Evolutionary conservation across 2,113 vertebrate genomes (phyloP).

Genomic region (Bos javanicus): DNA sequence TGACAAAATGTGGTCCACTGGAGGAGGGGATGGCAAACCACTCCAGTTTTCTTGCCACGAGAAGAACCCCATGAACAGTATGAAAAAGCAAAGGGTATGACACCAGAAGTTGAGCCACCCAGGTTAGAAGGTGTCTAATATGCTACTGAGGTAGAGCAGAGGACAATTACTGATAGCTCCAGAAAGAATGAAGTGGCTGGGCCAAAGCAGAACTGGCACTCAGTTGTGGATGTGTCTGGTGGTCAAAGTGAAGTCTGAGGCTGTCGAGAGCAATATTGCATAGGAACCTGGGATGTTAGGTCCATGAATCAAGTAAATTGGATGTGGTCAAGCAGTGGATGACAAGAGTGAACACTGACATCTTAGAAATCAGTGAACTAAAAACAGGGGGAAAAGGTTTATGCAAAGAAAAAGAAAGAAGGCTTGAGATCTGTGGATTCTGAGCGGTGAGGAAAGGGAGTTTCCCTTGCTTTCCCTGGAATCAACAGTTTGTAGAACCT

Average conservation of each 20-base stretch:
- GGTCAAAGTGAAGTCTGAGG: not conserved
- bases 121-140: not conserved
- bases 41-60: not conserved
- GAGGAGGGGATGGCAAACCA: not conserved
- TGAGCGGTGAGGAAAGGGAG: not conserved
- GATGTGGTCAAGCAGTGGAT: not conserved
- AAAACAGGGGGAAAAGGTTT: not conserved
- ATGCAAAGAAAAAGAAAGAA: not conserved
- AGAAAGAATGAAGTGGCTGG: not conserved
- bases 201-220: not conserved
- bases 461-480: not conserved
- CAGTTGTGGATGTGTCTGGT: not conserved
- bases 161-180: not conserved
- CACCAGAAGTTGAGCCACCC: not conserved
- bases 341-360: not conserved
- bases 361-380: not conserved
- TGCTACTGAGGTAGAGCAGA: not conserved
- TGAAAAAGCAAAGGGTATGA: not conserved
- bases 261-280: not conserved
- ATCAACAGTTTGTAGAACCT: not conserved
- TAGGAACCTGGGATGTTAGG: not conserved
- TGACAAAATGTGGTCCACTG: not conserved
- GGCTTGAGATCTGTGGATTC: not conserved
- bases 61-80: not conserved
- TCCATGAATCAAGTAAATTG: not conserved